Evolutionary conservation across 2,797 vertebrate genomes (phyloP), one percentile per base, ranked within the genome.

Genomic region (Pyrrhura leucotis): DNA sequence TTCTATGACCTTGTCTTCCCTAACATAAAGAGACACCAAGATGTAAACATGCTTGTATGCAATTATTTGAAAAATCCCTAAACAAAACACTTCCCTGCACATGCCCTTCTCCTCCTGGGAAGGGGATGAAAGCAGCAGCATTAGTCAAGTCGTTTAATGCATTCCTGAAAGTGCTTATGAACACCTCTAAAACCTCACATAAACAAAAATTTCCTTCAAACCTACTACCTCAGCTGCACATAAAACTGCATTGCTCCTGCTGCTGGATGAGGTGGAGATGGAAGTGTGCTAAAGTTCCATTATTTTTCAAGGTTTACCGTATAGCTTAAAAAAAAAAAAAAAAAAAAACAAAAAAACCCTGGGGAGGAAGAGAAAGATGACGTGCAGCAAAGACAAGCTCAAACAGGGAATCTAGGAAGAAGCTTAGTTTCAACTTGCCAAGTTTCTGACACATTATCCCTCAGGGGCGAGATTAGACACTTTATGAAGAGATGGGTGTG

Each of bases 21-120:
- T 58, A 79, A 73, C 13, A 66, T 72, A 92, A 91, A 82, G 42
- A 89, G 50, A 88, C 8, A 69, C 3, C 1, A 3, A 73, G 37
- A 56, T 31, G 29, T 18, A 97, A 93, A 96, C 68, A 80, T 62
- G 20, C 1, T 3, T 51, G n/a, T 12, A 69, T 11, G 9, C 8
- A 90, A 85, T 68, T 67, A 90, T 50, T 86, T 65, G 26, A 51
- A 93, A 91, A 76, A 90, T 62, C 91, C 66, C 69, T 93, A 91
- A 93, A 93, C 79, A 91, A 79, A 88, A 88, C 66, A 85, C 71
- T 87, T 59, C 63, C 35, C 39, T 77, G 53, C 39, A 58, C 28
- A 62, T 80, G 23, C 53, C 53, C 48, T 56, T 86, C 37, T 88
- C 63, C 78, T 89, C 74, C 63, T 82, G 85, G 51, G 51, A 96